These are phyloP conservation scores for Ditylenchus weischeri DNA, from an alignment of 2,888 invertebrate genomes.

Conservation along the genomic window DNA sequence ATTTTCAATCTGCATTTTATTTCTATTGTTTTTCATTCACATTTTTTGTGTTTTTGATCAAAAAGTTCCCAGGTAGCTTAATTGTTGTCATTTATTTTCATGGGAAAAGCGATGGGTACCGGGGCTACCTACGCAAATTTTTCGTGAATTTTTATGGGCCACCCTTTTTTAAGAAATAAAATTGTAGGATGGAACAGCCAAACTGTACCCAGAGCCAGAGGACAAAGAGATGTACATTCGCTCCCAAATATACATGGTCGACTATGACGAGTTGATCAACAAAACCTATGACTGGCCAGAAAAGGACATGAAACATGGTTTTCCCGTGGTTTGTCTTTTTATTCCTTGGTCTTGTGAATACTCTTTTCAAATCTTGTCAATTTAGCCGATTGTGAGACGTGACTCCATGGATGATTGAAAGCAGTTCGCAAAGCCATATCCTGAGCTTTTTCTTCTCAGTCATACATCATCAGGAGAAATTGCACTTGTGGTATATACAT, in stretches of 20 bases:
- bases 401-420: no score
- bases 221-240: constrained; percentile 64
- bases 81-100: no score
- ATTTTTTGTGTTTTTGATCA: no score
- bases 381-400: no score
- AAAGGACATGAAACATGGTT: constrained; percentile 55
- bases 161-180: no score
- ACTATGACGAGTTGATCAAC: constrained; percentile 63
- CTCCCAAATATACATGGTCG: constrained; percentile 60
- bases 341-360: neutral
- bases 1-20: no score
- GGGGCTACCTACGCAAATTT: no score
- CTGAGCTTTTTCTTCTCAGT: neutral
- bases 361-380: neutral
- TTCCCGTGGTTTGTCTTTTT: constrained; percentile 41
- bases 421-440: no score
- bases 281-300: constrained; percentile 62
- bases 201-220: constrained; percentile 64
- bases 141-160: neutral
- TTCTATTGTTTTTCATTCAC: no score
- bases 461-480: neutral
- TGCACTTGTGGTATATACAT: neutral
- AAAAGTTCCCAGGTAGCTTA: no score
- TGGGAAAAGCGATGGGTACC: no score
- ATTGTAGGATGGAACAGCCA: constrained; percentile 60